Evolutionary conservation across 1,140 invertebrate genomes (phyloP).

Genomic region (Lerema accius): DNA sequence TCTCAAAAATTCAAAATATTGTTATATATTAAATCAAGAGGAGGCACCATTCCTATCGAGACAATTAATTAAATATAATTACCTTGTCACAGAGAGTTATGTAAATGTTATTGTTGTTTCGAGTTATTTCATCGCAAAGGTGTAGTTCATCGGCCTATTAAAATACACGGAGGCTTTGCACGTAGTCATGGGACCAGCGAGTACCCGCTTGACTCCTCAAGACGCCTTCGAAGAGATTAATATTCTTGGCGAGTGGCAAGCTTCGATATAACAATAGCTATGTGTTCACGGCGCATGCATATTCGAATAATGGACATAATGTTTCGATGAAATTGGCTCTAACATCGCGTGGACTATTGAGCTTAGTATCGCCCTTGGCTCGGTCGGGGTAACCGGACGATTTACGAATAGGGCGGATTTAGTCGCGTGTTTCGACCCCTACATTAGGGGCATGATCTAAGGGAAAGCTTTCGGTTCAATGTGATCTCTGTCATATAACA

Average conservation of each 20-base stretch:
- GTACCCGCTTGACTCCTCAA: slow-evolving; percentile 48
- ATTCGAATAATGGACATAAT: slow-evolving; percentile 80
- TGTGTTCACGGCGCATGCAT: slow-evolving; percentile 75
- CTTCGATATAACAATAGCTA: slow-evolving; percentile 67
- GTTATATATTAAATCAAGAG: no score
- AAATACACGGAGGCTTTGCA: slow-evolving; percentile 51
- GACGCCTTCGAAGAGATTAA: slow-evolving; percentile 70
- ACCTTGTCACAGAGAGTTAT: slow-evolving; percentile 11
- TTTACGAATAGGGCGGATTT: slow-evolving; percentile 29
- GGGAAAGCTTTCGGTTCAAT: background rate
- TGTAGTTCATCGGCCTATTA: slow-evolving; percentile 66
- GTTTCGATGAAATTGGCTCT: slow-evolving; percentile 75
- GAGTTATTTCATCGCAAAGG: slow-evolving; percentile 16
- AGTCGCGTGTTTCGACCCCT: slow-evolving; percentile 12
- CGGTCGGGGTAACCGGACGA: slow-evolving; percentile 50
- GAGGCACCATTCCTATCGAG: no score
- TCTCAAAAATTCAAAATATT: no score
- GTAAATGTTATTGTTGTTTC: slow-evolving; percentile 18
- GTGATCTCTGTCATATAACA: background rate
- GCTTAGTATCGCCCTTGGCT: slow-evolving; percentile 67
- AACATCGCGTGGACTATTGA: slow-evolving; percentile 56
- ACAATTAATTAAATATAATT: no score
- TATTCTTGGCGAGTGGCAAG: slow-evolving; percentile 71
- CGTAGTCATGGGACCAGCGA: slow-evolving; percentile 41
- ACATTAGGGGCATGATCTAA: slow-evolving; percentile 15